These are phyloP conservation scores for Antedon bifida DNA, from an alignment of 35 echinoderm and acorn worm species.

Conservation along the genomic window DNA sequence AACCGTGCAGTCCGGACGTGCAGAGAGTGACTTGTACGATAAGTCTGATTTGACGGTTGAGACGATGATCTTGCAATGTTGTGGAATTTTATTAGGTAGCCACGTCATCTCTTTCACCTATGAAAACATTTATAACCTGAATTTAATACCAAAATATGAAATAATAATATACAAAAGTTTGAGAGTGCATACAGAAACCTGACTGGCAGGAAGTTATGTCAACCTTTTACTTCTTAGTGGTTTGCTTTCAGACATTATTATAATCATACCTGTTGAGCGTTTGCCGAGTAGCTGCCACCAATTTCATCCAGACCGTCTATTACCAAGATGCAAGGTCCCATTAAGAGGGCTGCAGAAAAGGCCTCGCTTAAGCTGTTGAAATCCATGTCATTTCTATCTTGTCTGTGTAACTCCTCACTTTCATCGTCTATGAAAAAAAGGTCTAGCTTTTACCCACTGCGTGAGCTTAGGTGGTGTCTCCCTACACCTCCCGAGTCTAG, in stretches of 20 bases:
- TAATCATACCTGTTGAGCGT: slow-evolving; percentile 76
- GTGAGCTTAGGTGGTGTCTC: too few relatives aligned
- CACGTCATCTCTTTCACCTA: slow-evolving; percentile 73
- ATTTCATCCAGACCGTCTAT: slow-evolving; percentile 79
- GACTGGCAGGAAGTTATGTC: too few relatives aligned
- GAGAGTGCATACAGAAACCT: too few relatives aligned
- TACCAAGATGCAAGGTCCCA: slow-evolving; percentile 59
- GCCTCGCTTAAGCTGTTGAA: slow-evolving; percentile 80
- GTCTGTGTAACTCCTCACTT: neutral
- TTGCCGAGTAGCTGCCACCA: slow-evolving; percentile 37
- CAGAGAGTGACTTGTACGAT: slow-evolving; percentile 57
- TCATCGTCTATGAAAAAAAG: neutral
- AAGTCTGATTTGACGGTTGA: slow-evolving; percentile 61
- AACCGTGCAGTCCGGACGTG: slow-evolving; percentile 30
- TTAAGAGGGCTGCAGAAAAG: slow-evolving; percentile 60
- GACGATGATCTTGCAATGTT: slow-evolving; percentile 71
- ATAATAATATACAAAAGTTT: neutral
- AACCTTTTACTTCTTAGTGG: too few relatives aligned
- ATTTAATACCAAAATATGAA: too few relatives aligned
- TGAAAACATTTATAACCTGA: neutral
- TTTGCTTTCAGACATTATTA: too few relatives aligned
- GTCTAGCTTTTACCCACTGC: too few relatives aligned
- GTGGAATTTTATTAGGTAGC: slow-evolving; percentile 47
- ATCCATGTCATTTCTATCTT: neutral
- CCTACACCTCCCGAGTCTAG: too few relatives aligned